A percentile compares a stretch with the other conserved stretches of the same genome.
These are phyloP conservation scores for Phylloscopus collybita DNA, from an alignment of 2,797 vertebrate species.

Conservation along the genomic window DNA sequence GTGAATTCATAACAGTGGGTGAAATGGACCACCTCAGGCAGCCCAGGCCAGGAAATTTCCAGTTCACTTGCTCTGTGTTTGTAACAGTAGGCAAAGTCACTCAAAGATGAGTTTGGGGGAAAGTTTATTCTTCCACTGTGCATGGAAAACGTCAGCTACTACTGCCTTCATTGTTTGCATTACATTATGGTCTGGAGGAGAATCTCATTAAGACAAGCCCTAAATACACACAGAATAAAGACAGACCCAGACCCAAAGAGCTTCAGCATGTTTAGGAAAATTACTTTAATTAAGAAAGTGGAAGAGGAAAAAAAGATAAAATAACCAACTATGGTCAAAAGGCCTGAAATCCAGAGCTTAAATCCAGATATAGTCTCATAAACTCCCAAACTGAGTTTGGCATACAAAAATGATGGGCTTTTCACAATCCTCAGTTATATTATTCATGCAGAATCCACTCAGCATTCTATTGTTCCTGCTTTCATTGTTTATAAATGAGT, in stretches of 20 bases:
- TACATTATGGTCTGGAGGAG: not conserved
- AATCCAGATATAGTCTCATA: not conserved
- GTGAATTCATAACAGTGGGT: not conserved
- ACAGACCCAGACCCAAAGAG: not conserved
- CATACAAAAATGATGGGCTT: constrained; percentile 15
- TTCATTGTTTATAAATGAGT: constrained; percentile 66
- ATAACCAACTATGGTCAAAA: not conserved
- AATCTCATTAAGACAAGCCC: not conserved
- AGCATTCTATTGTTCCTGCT: constrained; percentile 56
- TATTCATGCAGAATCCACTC: constrained; percentile 61
- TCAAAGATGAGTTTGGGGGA: not conserved
- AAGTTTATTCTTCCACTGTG: not conserved
- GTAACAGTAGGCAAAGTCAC: not conserved
- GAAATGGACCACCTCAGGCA: not conserved
- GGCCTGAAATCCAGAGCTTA: not conserved
- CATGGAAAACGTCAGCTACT: not conserved
- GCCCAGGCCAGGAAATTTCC: not conserved
- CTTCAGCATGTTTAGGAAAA: not conserved
- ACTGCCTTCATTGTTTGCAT: not conserved
- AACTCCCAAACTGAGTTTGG: constrained; percentile 40
- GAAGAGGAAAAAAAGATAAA: not conserved
- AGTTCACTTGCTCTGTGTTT: not conserved
- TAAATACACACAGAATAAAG: not conserved
- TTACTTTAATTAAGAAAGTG: not conserved
- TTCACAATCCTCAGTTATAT: constrained; percentile 47